Percentiles rank a stretch among this genome's conserved stretches.
Conservation (phyloP, 2,113 vertebrate species). For the Actenoides lindsayi region DNA sequence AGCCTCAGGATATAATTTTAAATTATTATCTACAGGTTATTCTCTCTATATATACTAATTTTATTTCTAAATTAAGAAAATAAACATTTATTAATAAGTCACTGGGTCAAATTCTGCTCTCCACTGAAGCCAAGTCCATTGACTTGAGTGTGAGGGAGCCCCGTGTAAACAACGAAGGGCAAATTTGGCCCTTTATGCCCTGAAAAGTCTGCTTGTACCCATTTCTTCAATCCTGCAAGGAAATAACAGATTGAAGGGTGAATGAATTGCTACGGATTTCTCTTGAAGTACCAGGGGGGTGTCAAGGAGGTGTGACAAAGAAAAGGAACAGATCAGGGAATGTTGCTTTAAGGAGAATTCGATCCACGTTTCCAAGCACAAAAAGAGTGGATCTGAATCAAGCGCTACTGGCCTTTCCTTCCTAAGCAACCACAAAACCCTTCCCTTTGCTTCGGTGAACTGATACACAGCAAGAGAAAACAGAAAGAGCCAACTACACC, state of each 20-base stretch:
- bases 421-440: not conserved
- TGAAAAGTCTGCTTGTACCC: slow-evolving; percentile 54
- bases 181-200: slow-evolving; percentile 52
- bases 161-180: slow-evolving; percentile 32
- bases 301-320: not conserved
- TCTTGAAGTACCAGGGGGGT: not conserved
- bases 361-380: slow-evolving; percentile 5
- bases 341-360: not conserved
- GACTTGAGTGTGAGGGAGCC: slow-evolving; percentile 25
- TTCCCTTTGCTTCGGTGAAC: not conserved
- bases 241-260: not conserved
- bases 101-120: slow-evolving; percentile 39
- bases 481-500: not conserved
- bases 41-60: slow-evolving; percentile 57
- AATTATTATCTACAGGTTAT: slow-evolving; percentile 59
- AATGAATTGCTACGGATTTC: not conserved
- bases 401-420: not conserved
- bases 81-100: slow-evolving; percentile 71
- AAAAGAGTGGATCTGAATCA: not conserved
- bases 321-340: not conserved
- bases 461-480: not conserved
- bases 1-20: slow-evolving; percentile 24
- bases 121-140: slow-evolving; percentile 19
- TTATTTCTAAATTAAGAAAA: slow-evolving; percentile 71
- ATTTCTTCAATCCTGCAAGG: not conserved